Percentiles rank a stretch among this genome's conserved stretches.
Conservation (phyloP, 1,140 invertebrate genomes). For the Bombus cullumanus region DNA sequence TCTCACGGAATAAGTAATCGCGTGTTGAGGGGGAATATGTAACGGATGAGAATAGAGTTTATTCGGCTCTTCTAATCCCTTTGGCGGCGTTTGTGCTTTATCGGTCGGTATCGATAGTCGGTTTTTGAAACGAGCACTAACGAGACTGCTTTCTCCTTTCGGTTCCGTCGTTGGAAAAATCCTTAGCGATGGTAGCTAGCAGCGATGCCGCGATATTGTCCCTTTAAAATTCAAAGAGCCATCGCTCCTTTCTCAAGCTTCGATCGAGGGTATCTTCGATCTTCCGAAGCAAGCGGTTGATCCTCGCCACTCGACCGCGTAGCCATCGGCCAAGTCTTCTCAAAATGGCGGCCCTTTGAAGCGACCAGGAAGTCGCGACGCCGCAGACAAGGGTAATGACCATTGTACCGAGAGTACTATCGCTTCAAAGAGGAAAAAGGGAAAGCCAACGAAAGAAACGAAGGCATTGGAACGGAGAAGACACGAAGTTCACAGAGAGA, state of each 20-base stretch:
- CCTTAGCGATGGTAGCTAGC: not conserved
- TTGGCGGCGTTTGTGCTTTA: not conserved
- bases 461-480: too few relatives aligned
- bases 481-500: not conserved
- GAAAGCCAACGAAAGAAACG: not conserved
- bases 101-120: not conserved
- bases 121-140: not conserved
- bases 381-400: not conserved
- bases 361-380: conserved; percentile 62
- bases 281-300: not conserved
- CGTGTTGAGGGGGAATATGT: too few relatives aligned
- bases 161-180: not conserved
- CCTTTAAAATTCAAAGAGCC: conserved; percentile 14
- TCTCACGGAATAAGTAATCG: too few relatives aligned
- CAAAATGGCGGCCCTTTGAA: conserved; percentile 72
- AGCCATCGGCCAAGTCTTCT: conserved; percentile 35
- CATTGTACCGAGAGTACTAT: too few relatives aligned
- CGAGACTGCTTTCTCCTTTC: too few relatives aligned
- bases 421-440: not conserved
- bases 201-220: not conserved
- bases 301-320: not conserved
- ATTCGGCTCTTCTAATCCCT: not conserved
- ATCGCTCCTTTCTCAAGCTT: not conserved
- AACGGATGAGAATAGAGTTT: not conserved
- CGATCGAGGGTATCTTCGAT: not conserved